These are phyloP conservation scores for Asobara japonica DNA, from an alignment of 1,140 invertebrate species.

Conservation along the genomic window DNA sequence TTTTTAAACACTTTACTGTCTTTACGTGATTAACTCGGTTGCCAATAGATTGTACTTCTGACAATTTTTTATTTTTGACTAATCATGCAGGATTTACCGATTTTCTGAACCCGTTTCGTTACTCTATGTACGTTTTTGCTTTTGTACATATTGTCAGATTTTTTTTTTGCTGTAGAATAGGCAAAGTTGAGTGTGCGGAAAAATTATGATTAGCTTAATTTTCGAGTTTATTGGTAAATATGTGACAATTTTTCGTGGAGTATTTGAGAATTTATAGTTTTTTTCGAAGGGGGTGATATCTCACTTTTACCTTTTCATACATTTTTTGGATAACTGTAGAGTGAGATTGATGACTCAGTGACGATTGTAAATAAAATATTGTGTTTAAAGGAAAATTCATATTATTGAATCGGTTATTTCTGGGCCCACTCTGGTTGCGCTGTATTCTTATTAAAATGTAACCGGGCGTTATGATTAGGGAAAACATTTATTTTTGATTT, in stretches of 20 bases:
- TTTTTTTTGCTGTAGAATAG: not conserved
- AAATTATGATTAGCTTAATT: not conserved
- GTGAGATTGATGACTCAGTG: not conserved
- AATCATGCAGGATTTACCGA: not conserved
- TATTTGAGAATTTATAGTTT: too few species aligned
- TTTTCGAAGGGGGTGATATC: not conserved
- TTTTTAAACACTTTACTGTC: not conserved
- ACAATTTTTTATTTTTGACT: not conserved
- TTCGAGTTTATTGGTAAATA: not conserved
- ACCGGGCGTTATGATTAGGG: conserved; percentile 31
- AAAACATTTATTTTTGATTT: not conserved
- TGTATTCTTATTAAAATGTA: conserved; percentile 42
- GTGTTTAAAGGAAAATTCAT: not conserved
- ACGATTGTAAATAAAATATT: not conserved
- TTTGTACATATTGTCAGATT: conserved; percentile 20
- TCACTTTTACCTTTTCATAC: conserved; percentile 13
- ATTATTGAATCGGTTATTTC: not conserved
- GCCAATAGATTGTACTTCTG: not conserved
- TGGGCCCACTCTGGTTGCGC: conserved; percentile 33
- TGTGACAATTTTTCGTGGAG: not conserved
- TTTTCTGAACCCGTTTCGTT: not conserved
- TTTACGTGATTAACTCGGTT: not conserved
- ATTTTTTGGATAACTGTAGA: not conserved
- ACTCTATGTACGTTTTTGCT: conserved; percentile 17
- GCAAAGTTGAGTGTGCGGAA: not conserved